These are phyloP conservation scores for Thalassophryne amazonica DNA, from an alignment of 2,797 vertebrate genomes.

Conservation along the genomic window DNA sequence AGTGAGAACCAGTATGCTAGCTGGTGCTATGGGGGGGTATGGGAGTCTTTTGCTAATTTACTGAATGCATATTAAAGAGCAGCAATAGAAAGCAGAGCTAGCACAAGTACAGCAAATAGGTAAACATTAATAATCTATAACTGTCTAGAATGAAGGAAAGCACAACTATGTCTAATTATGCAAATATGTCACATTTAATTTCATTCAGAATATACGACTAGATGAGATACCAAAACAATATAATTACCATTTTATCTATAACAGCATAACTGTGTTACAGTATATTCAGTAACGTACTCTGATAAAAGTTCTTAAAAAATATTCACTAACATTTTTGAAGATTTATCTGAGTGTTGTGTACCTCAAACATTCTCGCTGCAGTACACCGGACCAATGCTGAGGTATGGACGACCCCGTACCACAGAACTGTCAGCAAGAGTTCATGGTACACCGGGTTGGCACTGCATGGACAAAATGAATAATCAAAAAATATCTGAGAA, in stretches of 20 bases:
- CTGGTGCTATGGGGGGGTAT: background rate
- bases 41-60: constrained; percentile 21
- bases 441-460: constrained; percentile 98
- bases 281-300: no score
- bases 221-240: background rate
- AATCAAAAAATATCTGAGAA: background rate
- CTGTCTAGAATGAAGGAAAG: background rate
- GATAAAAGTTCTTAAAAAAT: no score
- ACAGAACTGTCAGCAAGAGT: constrained; percentile 91
- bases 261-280: background rate
- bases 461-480: constrained; percentile 73
- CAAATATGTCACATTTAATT: background rate
- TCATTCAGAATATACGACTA: background rate
- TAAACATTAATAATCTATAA: constrained; percentile 9
- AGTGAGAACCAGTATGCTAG: constrained; percentile 34
- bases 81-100: constrained; percentile 64
- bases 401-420: constrained; percentile 98
- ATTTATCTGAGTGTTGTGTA: constrained; percentile 72
- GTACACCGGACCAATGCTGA: constrained; percentile 97
- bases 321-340: no score
- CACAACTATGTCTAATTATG: background rate
- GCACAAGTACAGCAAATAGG: constrained; percentile 50
- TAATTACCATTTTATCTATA: background rate
- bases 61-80: constrained; percentile 50
- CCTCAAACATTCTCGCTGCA: constrained; percentile 98